phyloP scores from a whole-genome alignment of 2,888 invertebrate species.

The Thereva unica region DNA sequence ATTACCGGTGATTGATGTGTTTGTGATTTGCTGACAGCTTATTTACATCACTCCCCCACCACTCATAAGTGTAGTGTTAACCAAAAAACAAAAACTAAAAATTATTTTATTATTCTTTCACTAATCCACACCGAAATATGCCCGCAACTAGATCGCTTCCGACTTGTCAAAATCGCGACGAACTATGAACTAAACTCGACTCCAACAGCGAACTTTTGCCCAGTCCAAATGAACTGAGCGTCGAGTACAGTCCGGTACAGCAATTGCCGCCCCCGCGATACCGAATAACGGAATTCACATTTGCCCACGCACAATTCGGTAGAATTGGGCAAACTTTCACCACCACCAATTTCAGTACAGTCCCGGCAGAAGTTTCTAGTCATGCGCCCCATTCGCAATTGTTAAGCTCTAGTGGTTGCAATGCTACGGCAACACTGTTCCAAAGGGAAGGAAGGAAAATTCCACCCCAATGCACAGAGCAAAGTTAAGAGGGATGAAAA shows the following conservation, averaged over 20 bases:
- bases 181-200: slow-evolving; percentile 31
- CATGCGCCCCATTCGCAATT: slow-evolving; percentile 13
- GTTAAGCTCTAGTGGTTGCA: background rate
- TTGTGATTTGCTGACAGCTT: slow-evolving; percentile 15
- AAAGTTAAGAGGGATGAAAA: background rate
- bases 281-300: too few species aligned
- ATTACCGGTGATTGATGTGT: slow-evolving; percentile 23
- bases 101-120: background rate
- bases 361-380: background rate
- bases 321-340: background rate
- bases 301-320: too few species aligned
- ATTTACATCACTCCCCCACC: background rate
- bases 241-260: slow-evolving; percentile 9
- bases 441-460: slow-evolving; percentile 4
- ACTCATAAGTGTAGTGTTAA: too few species aligned
- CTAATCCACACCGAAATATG: background rate
- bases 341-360: slow-evolving; percentile 10
- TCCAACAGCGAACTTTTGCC: slow-evolving; percentile 26
- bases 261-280: slow-evolving; percentile 15
- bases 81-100: too few species aligned
- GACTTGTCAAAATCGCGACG: slow-evolving; percentile 39
- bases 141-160: slow-evolving; percentile 3
- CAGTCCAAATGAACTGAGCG: slow-evolving; percentile 5
- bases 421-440: slow-evolving; percentile 12
- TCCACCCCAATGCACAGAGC: slow-evolving; percentile 15